phyloP scores from a whole-genome alignment of 1,140 invertebrate genomes.

The Achatina immaculata region DNA sequence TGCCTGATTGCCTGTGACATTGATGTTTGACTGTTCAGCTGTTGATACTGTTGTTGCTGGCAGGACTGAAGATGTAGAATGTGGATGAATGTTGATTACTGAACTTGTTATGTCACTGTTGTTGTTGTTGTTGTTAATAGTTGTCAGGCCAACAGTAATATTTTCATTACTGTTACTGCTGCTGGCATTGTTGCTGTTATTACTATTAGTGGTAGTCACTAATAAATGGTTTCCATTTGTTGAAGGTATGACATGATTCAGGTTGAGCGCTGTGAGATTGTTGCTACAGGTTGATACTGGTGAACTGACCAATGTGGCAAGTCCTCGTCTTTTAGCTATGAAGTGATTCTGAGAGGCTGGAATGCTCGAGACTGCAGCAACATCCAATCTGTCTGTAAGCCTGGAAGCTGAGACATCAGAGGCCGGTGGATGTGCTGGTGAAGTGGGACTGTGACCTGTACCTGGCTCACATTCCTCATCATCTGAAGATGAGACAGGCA shows the following conservation, averaged over 20 bases:
- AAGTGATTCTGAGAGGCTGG: neutral
- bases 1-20: neutral
- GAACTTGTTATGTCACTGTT: slow-evolving; percentile 58
- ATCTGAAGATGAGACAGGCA: slow-evolving; percentile 53
- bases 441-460: slow-evolving; percentile 41
- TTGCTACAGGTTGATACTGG: slow-evolving; percentile 8
- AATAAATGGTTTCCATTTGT: neutral
- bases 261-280: neutral
- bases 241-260: neutral
- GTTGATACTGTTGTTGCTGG: too few relatives aligned
- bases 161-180: neutral
- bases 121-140: neutral
- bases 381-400: neutral
- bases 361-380: neutral
- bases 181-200: neutral
- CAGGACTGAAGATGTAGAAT: slow-evolving; percentile 29
- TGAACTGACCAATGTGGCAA: slow-evolving; percentile 1
- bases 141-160: neutral
- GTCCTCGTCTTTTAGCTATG: neutral
- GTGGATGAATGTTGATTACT: slow-evolving; percentile 61
- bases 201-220: neutral
- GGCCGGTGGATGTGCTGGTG: slow-evolving; percentile 38
- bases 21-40: slow-evolving; percentile 62
- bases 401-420: neutral
- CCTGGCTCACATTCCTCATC: slow-evolving; percentile 56